phyloP scores from a whole-genome alignment of 37 sponge, comb jelly and placozoan genomes.

The Oscarella lobularis region DNA sequence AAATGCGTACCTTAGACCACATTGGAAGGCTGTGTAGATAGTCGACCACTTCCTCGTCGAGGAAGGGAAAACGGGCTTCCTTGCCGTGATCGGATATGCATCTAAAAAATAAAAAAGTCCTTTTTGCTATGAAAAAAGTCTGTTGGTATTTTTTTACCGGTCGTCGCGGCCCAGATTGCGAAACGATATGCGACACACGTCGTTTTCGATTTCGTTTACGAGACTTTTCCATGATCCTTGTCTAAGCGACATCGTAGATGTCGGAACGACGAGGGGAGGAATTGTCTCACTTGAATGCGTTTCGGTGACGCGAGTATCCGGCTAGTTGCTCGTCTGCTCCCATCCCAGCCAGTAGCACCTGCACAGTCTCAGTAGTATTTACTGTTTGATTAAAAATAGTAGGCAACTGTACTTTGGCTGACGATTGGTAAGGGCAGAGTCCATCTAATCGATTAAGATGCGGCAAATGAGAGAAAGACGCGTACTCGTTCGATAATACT shows the following conservation, averaged over 20 bases:
- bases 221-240: conserved; percentile 53
- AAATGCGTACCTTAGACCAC: conserved; percentile 44
- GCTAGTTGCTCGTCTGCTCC: conserved; percentile 32
- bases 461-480: no score
- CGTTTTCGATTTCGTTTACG: conserved; percentile 64
- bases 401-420: no score
- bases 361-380: no score
- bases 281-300: background rate
- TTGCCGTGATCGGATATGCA: conserved; percentile 80
- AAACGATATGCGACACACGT: conserved; percentile 66
- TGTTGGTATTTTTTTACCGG: no score
- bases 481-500: no score
- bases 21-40: conserved; percentile 67
- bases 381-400: no score
- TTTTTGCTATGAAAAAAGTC: background rate
- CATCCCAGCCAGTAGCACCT: conserved; percentile 22
- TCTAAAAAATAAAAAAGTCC: conserved; percentile 15
- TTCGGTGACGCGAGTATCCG: conserved; percentile 29
- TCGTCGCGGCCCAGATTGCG: conserved; percentile 97
- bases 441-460: no score
- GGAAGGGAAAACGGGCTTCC: conserved; percentile 86
- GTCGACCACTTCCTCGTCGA: conserved; percentile 87
- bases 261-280: background rate
- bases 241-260: background rate
- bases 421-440: no score